Percentiles rank a stretch among this genome's conserved stretches.
These are phyloP conservation scores for Palythoa grandis DNA, from an alignment of 92 coral and sea anemone genomes.

Conservation along the genomic window DNA sequence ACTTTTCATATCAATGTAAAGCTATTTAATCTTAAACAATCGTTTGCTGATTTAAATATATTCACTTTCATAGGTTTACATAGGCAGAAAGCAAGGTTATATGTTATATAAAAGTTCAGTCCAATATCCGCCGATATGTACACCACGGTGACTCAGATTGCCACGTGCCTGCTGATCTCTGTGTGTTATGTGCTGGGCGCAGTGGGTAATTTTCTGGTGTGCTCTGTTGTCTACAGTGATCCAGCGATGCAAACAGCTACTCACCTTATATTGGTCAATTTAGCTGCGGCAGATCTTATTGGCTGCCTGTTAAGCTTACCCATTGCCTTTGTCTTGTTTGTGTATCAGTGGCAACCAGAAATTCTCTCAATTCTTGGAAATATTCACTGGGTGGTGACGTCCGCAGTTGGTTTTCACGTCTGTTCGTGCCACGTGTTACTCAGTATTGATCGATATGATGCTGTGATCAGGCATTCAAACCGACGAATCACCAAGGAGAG, in stretches of 20 bases:
- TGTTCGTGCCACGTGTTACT: conserved; percentile 22
- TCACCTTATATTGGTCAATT: conserved; percentile 9
- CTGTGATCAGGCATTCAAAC: conserved; percentile 10
- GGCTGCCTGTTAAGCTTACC: conserved; percentile 21
- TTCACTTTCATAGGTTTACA: neutral
- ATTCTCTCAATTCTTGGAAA: conserved; percentile 9
- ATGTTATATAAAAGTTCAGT: neutral
- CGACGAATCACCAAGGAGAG: conserved; percentile 22
- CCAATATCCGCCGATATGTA: neutral
- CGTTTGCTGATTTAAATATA: too few relatives aligned
- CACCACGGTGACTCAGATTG: neutral
- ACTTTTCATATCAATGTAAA: too few relatives aligned
- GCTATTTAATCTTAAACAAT: too few relatives aligned
- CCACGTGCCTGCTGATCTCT: conserved; percentile 1
- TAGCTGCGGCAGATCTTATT: conserved; percentile 8
- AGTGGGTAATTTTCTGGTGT: neutral
- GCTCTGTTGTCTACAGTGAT: conserved; percentile 16
- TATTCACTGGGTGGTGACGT: conserved; percentile 19
- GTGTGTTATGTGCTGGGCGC: conserved; percentile 5
- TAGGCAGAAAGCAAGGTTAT: neutral
- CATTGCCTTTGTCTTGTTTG: conserved; percentile 19
- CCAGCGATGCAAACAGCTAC: conserved; percentile 10
- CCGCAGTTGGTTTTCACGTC: neutral
- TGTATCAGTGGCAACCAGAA: conserved; percentile 9
- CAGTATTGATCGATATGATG: conserved; percentile 28